Evolutionary conservation across 2,797 vertebrate species (phyloP), one percentile per base, ranked within the genome.

Genomic region (Sebastiscus albofasciatus): DNA sequence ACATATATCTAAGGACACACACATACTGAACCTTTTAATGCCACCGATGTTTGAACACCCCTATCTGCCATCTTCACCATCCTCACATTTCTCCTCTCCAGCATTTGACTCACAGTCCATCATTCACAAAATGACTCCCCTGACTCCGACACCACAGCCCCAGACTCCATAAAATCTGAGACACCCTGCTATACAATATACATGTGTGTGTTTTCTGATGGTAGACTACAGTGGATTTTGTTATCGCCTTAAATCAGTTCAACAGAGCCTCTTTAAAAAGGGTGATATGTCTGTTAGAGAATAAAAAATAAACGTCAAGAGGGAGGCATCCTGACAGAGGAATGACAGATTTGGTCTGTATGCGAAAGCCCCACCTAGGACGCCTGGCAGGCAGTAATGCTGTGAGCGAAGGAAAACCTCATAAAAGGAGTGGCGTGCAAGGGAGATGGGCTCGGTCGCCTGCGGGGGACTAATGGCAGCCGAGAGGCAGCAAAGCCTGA

Each of bases 401-500:
- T 84, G 85, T 77, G 83, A 86, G 87, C 59, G 79, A 88, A 83
- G 87, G 87, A 82, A 90, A 92, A 90, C 71, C 90, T 93, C 93
- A 92, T 94, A 93, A 93, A 93, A 91, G 76, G 85, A 75, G 83
- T 34, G 62, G 70, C 68, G 42, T 91, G 89, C 72, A 77, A 82
- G 85, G 85, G 84, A 93, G 88, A 91, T 88, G 89, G 83, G 87
- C 87, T 90, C 77, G 52, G 85, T 89, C 74, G 87, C 85, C 91
- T 90, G 84, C 75, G 79, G 90, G 85, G 85, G 77, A 90, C 91
- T 94, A 94, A 94, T 91, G 91, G 92, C 92, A 93, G 88, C 79
- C 79, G 84, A 87, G 89, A 90, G 89, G 93, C 92, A 93, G 92
- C 89, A 93, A 94, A 84, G 89, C 93, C 91, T 94, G 93, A 94